phyloP scores from a whole-genome alignment of 2,888 invertebrate genomes.

The Chirona hameri region DNA sequence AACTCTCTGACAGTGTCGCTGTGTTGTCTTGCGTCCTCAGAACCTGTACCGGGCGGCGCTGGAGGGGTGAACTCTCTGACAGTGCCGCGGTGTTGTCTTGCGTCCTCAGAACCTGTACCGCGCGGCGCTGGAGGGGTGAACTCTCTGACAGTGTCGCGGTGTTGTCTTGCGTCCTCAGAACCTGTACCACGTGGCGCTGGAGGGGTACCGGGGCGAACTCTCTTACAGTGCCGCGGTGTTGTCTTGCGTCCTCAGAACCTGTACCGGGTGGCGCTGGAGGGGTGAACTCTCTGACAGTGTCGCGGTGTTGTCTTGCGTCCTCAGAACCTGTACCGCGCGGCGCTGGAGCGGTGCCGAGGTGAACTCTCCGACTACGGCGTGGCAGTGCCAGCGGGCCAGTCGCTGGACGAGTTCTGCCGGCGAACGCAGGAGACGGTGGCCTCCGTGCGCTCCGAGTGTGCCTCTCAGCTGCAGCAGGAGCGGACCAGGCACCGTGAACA shows the following conservation, averaged over 20 bases:
- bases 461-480: constrained; percentile 25
- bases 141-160: neutral
- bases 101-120: neutral
- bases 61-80: neutral
- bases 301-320: neutral
- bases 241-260: neutral
- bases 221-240: neutral
- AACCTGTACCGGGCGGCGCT: neutral
- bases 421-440: constrained; percentile 52
- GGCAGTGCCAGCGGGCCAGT: constrained; percentile 53
- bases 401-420: constrained; percentile 53
- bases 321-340: neutral
- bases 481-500: neutral
- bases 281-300: neutral
- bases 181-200: neutral
- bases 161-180: neutral
- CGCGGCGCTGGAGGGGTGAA: neutral
- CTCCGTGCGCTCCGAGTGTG: constrained; percentile 47
- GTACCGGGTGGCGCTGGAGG: neutral
- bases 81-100: neutral
- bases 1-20: neutral
- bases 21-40: neutral
- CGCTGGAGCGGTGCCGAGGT: neutral
- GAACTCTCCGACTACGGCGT: constrained; percentile 10
- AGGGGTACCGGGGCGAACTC: neutral